These are phyloP conservation scores for Merluccius polli DNA, from an alignment of 2,797 vertebrate genomes.

Conservation along the genomic window DNA sequence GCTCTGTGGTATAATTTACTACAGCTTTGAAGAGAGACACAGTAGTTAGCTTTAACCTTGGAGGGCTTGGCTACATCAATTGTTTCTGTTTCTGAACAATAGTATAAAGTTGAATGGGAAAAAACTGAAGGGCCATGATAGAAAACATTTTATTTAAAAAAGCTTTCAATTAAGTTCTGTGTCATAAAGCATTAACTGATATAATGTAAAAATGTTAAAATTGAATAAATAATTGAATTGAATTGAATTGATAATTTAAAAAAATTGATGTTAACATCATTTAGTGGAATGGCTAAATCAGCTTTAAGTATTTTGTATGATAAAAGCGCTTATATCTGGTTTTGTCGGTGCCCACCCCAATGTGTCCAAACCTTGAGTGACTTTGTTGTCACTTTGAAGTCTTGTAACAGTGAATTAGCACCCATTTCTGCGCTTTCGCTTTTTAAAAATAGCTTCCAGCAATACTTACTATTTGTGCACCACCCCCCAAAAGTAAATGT, in stretches of 20 bases:
- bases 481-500: background rate
- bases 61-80: background rate
- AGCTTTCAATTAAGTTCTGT: background rate
- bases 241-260: too few species aligned
- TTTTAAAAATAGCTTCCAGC: background rate
- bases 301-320: background rate
- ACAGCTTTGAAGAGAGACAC: background rate
- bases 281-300: background rate
- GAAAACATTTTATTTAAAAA: background rate
- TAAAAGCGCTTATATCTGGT: background rate
- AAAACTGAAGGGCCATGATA: background rate
- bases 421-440: background rate
- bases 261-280: background rate
- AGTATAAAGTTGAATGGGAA: background rate
- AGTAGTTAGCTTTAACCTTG: background rate
- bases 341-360: conserved; percentile 1
- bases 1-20: background rate
- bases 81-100: background rate
- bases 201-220: background rate
- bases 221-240: background rate
- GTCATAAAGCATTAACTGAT: background rate
- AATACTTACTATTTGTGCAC: background rate
- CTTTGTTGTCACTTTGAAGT: background rate
- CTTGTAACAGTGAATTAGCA: background rate
- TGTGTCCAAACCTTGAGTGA: background rate